These are phyloP conservation scores for Petrocephalus schoutedeni DNA, from an alignment of 2,797 vertebrate genomes.

Conservation along the genomic window DNA sequence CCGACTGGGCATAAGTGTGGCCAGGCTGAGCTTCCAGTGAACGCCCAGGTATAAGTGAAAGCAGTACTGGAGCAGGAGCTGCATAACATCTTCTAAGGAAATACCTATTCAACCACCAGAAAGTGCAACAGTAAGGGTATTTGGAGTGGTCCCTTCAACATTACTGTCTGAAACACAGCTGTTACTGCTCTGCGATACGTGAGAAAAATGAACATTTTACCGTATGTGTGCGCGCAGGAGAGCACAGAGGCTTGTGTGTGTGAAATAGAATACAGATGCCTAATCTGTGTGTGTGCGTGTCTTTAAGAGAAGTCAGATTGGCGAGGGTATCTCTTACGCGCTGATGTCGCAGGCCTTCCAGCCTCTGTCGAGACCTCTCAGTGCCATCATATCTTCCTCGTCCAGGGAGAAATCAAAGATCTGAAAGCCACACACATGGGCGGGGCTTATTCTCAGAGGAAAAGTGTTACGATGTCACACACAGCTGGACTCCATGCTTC, in stretches of 20 bases:
- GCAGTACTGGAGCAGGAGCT: background rate
- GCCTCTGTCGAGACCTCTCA: constrained; percentile 57
- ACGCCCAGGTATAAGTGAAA: background rate
- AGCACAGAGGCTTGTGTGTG: background rate
- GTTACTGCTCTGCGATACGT: background rate
- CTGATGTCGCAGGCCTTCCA: constrained; percentile 49
- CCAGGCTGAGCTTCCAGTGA: background rate
- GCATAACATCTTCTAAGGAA: background rate
- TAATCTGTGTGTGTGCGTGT: background rate
- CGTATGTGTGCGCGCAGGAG: background rate
- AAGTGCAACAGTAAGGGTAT: background rate
- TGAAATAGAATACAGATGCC: background rate
- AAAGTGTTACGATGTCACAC: background rate
- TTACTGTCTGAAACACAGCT: background rate
- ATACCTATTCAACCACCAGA: background rate
- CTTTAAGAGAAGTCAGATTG: background rate
- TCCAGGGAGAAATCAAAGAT: constrained; percentile 61
- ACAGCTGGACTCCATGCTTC: background rate
- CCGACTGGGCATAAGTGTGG: background rate
- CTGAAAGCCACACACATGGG: constrained; percentile 31
- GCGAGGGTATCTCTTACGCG: constrained; percentile 43
- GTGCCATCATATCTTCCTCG: constrained; percentile 54
- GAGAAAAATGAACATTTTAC: no score
- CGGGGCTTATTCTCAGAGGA: background rate
- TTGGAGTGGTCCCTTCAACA: background rate